Percentiles rank a stretch among this genome's conserved stretches.
Evolutionary conservation across 2,888 invertebrate species (phyloP).

Genomic region (Chrysotoxum bicinctum): DNA sequence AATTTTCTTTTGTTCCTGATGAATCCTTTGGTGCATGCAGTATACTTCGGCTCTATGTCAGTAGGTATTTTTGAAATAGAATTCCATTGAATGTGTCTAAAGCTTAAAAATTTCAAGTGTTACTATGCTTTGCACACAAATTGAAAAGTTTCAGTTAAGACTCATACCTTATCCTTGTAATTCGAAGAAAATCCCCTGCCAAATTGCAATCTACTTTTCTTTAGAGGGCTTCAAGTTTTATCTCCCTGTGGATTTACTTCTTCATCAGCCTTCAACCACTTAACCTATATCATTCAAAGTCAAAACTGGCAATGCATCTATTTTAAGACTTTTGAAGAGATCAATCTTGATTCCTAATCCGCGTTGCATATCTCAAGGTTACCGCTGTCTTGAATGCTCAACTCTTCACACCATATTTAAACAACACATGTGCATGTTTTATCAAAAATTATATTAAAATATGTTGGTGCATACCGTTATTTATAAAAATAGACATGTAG

Average conservation of each 20-base stretch:
- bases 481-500: too few relatives aligned
- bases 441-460: too few relatives aligned
- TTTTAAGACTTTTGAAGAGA: neutral
- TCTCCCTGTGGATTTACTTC: conserved; percentile 44
- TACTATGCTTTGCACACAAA: conserved; percentile 1
- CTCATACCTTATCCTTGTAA: neutral
- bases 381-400: neutral
- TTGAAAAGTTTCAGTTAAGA: neutral
- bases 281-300: conserved; percentile 15
- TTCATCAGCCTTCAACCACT: conserved; percentile 21
- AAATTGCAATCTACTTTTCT: conserved; percentile 26
- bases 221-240: neutral
- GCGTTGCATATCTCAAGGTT: neutral
- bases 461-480: too few relatives aligned
- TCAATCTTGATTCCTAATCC: neutral
- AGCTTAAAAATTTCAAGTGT: neutral
- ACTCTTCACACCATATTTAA: neutral
- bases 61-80: neutral
- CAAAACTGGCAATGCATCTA: neutral
- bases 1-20: neutral
- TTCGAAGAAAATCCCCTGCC: conserved; percentile 21
- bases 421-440: neutral
- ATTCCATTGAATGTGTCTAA: conserved; percentile 11
- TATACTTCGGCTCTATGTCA: neutral
- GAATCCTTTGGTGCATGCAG: neutral